phyloP scores from a whole-genome alignment of 2,888 invertebrate species.

The Pimpla rufipes region DNA sequence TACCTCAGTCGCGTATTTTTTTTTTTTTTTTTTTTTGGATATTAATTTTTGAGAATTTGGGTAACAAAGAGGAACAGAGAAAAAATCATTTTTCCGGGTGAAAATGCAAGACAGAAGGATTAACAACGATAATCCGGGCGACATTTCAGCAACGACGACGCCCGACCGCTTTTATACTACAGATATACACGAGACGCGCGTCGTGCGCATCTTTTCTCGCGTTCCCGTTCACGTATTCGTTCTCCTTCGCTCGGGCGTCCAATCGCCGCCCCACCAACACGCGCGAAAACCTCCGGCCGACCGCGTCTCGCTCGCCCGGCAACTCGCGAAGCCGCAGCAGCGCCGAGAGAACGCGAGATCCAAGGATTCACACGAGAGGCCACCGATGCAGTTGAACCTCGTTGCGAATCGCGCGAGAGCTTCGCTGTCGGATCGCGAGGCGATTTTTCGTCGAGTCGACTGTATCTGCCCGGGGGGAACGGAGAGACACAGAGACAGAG shows the following conservation, averaged over 20 bases:
- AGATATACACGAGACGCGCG: background rate
- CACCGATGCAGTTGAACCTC: slow-evolving; percentile 25
- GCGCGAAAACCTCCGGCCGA: slow-evolving; percentile 14
- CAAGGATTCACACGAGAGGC: slow-evolving; percentile 58
- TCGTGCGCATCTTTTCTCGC: slow-evolving; percentile 15
- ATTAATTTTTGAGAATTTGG: background rate
- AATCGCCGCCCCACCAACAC: slow-evolving; percentile 28
- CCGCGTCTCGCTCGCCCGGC: slow-evolving; percentile 21
- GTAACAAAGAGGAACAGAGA: background rate
- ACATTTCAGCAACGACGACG: slow-evolving; percentile 15
- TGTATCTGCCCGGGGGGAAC: background rate
- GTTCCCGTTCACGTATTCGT: slow-evolving; percentile 50
- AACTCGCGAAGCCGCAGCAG: slow-evolving; percentile 2
- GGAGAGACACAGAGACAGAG: background rate
- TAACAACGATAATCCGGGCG: background rate
- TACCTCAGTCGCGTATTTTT: too few species aligned
- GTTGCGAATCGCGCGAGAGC: background rate
- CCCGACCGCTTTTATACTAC: background rate
- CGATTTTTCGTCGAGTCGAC: slow-evolving; percentile 18
- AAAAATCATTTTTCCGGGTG: background rate
- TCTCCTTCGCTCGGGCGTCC: slow-evolving; percentile 53
- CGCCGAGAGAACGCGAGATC: slow-evolving; percentile 39
- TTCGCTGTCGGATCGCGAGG: background rate
- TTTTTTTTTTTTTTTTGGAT: too few species aligned
- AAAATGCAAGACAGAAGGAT: background rate